Evolutionary conservation across 1,140 invertebrate species (phyloP).

Genomic region (Coelopa frigida): DNA sequence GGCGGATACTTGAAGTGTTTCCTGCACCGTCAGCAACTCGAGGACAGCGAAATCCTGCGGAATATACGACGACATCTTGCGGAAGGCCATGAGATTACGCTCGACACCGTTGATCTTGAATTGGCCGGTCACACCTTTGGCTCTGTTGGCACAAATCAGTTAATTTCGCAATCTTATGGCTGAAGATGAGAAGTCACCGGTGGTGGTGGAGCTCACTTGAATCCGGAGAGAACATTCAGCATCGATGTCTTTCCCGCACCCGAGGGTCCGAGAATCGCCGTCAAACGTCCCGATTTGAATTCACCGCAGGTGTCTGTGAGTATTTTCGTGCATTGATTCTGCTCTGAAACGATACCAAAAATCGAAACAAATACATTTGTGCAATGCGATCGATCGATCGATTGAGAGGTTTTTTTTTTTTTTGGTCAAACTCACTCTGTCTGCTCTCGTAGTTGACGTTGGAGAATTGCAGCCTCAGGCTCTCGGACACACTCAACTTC

Average conservation of each 20-base stretch:
- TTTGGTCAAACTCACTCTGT: too few species aligned
- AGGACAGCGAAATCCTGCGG: slow-evolving; percentile 63
- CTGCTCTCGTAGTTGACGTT: too few species aligned
- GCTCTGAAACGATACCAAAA: too few species aligned
- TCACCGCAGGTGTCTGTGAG: slow-evolving; percentile 53
- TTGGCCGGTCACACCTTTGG: slow-evolving; percentile 51
- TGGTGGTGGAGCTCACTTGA: slow-evolving; percentile 44
- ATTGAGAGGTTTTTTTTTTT: too few species aligned
- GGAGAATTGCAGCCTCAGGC: too few species aligned
- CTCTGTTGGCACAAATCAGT: slow-evolving; percentile 14
- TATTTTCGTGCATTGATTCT: slow-evolving; percentile 41
- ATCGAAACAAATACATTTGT: too few species aligned
- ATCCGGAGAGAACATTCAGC: slow-evolving; percentile 55
- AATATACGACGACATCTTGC: slow-evolving; percentile 59
- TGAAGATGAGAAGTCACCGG: neutral
- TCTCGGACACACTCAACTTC: too few species aligned
- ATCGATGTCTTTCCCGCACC: slow-evolving; percentile 78
- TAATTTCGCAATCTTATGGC: neutral
- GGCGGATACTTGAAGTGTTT: slow-evolving; percentile 57
- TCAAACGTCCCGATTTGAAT: slow-evolving; percentile 55
- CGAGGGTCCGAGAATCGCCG: slow-evolving; percentile 72
- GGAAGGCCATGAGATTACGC: slow-evolving; percentile 59
- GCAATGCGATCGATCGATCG: too few species aligned
- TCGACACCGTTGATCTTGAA: slow-evolving; percentile 67
- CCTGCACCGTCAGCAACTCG: slow-evolving; percentile 54